Conservation (phyloP, 2,888 invertebrate genomes). For the Xestia c-nigrum region DNA sequence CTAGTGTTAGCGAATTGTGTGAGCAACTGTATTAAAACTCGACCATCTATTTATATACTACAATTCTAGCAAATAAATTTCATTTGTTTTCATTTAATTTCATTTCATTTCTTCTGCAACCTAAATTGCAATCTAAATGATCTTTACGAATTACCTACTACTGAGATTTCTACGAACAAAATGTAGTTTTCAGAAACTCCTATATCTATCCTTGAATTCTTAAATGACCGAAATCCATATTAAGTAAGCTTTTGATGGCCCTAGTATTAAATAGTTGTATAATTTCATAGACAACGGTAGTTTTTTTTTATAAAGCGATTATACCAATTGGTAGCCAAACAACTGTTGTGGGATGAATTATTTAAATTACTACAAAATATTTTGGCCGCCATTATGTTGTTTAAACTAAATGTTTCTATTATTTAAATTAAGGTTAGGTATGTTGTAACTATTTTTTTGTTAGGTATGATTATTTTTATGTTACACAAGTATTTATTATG, state of each 20-base stretch:
- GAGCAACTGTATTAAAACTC: too few relatives aligned
- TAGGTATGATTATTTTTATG: constrained; percentile 13
- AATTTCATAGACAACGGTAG: constrained; percentile 69
- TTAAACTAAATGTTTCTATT: constrained; percentile 69
- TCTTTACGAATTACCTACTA: too few relatives aligned
- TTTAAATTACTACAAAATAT: constrained; percentile 70
- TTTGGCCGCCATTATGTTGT: constrained; percentile 57
- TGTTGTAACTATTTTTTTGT: constrained; percentile 31
- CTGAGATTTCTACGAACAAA: neutral
- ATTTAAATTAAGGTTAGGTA: constrained; percentile 59
- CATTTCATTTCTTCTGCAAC: too few relatives aligned
- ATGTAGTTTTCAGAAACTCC: neutral
- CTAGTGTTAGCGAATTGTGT: too few relatives aligned
- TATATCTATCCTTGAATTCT: neutral
- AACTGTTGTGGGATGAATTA: constrained; percentile 70
- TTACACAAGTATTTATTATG: neutral
- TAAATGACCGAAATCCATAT: neutral
- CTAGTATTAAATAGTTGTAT: constrained; percentile 44
- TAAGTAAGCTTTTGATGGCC: constrained; percentile 26
- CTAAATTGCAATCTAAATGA: too few relatives aligned
- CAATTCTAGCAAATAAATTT: too few relatives aligned
- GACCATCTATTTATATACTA: too few relatives aligned
- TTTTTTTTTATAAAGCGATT: constrained; percentile 77
- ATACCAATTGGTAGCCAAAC: constrained; percentile 64
- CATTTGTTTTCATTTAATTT: too few relatives aligned